Conservation (phyloP, 2,888 invertebrate species). For the Synanthedon andrenaeformis region DNA sequence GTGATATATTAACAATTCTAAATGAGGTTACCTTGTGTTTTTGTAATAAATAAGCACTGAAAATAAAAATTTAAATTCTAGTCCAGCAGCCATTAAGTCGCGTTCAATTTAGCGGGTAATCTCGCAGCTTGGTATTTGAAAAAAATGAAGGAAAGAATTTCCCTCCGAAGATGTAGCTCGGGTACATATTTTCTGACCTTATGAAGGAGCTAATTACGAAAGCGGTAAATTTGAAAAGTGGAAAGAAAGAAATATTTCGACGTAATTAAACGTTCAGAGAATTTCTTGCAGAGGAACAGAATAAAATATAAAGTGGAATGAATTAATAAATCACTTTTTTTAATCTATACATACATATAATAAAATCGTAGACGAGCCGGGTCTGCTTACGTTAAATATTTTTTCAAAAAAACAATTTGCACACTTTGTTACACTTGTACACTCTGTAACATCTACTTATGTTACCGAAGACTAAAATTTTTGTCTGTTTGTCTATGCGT, state of each 20-base stretch:
- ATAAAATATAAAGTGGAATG: background rate
- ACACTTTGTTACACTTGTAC: too few relatives aligned
- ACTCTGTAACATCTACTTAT: too few relatives aligned
- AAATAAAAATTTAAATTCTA: background rate
- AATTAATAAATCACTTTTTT: background rate
- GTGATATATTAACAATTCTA: too few relatives aligned
- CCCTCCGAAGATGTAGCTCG: conserved; percentile 12
- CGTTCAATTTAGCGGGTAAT: conserved; percentile 19
- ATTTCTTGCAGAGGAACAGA: background rate
- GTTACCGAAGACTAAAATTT: too few relatives aligned
- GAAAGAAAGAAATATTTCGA: conserved; percentile 30
- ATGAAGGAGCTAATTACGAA: conserved; percentile 19
- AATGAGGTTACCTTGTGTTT: too few relatives aligned
- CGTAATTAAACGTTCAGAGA: conserved; percentile 28
- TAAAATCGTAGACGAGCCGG: too few relatives aligned
- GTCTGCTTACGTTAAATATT: too few relatives aligned
- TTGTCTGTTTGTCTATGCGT: too few relatives aligned
- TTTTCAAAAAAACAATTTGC: too few relatives aligned
- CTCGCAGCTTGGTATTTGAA: conserved; percentile 18
- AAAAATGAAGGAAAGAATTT: conserved; percentile 20
- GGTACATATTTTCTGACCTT: conserved; percentile 14
- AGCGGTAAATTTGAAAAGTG: conserved; percentile 28
- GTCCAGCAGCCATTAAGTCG: conserved; percentile 21
- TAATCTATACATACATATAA: background rate
- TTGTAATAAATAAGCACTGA: too few relatives aligned